Conservation (phyloP, 2,888 invertebrate genomes). For the Gerosis bhagava region DNA sequence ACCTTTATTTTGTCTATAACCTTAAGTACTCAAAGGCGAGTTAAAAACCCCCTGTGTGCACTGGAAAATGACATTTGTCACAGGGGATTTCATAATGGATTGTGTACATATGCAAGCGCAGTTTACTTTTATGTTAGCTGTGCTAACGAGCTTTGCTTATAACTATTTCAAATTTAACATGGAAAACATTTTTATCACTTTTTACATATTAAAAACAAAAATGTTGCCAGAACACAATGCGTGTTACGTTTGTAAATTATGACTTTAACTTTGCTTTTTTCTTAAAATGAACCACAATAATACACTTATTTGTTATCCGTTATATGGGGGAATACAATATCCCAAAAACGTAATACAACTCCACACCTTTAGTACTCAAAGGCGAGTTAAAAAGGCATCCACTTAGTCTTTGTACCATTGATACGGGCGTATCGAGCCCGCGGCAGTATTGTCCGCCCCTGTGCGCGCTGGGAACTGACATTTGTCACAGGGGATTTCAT, state of each 20-base stretch:
- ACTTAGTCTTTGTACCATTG: slow-evolving; percentile 12
- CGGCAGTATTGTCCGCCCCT: slow-evolving; percentile 8
- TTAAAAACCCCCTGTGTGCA: slow-evolving; percentile 7
- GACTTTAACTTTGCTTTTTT: too few species aligned
- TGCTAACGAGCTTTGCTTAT: too few species aligned
- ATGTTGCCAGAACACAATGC: too few species aligned
- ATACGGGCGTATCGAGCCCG: slow-evolving; percentile 5
- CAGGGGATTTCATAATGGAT: slow-evolving; percentile 3
- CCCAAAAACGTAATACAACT: too few species aligned
- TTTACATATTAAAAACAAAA: too few species aligned
- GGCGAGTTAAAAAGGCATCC: slow-evolving; percentile 9
- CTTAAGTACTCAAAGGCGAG: not conserved
- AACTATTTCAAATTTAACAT: too few species aligned
- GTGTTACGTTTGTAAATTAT: too few species aligned
- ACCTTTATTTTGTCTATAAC: too few species aligned
- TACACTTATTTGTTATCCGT: too few species aligned
- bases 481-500: slow-evolving; percentile 11
- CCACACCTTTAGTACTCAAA: not conserved
- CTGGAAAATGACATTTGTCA: slow-evolving; percentile 10
- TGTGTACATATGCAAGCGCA: not conserved
- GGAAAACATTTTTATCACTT: too few species aligned
- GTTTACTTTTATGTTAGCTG: not conserved
- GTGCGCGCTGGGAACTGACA: slow-evolving; percentile 3
- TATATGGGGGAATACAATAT: too few species aligned
- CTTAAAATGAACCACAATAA: too few species aligned